These are phyloP conservation scores for Muricea muricata DNA, from an alignment of 92 coral and sea anemone species.

Conservation along the genomic window DNA sequence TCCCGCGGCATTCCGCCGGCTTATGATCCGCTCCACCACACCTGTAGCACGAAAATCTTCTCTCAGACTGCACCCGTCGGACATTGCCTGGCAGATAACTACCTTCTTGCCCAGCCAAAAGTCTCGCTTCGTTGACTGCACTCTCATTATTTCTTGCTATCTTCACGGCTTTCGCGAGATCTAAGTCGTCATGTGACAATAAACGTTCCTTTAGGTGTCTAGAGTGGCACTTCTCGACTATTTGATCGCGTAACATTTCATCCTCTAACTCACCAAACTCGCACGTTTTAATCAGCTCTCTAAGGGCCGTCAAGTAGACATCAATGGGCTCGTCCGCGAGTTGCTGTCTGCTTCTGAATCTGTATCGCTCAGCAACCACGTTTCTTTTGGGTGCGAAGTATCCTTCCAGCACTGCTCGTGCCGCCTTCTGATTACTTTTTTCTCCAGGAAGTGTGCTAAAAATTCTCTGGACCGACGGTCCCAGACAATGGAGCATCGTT, in stretches of 20 bases:
- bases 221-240: slow-evolving; percentile 38
- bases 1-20: slow-evolving; percentile 42
- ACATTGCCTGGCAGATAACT: not conserved
- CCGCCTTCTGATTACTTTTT: not conserved
- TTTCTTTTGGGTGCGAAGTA: slow-evolving; percentile 54
- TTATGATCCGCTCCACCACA: slow-evolving; percentile 42
- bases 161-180: slow-evolving; percentile 21
- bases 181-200: slow-evolving; percentile 39
- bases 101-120: slow-evolving; percentile 40
- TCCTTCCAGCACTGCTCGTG: slow-evolving; percentile 28
- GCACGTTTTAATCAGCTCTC: slow-evolving; percentile 53
- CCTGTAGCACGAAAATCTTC: slow-evolving; percentile 25
- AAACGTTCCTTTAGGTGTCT: slow-evolving; percentile 41
- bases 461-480: slow-evolving; percentile 31
- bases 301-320: slow-evolving; percentile 35
- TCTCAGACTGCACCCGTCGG: too few relatives aligned
- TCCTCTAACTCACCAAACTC: slow-evolving; percentile 30
- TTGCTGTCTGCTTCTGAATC: slow-evolving; percentile 45
- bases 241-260: slow-evolving; percentile 50
- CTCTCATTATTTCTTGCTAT: slow-evolving; percentile 26
- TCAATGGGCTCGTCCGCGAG: slow-evolving; percentile 41
- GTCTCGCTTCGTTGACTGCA: slow-evolving; percentile 7
- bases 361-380: slow-evolving; percentile 54
- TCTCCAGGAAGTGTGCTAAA: slow-evolving; percentile 43
- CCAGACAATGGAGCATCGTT: slow-evolving; percentile 31